Evolutionary conservation across 2,888 invertebrate genomes (phyloP), one percentile per base, ranked within the genome.

Genomic region (Yponomeuta cagnagella): DNA sequence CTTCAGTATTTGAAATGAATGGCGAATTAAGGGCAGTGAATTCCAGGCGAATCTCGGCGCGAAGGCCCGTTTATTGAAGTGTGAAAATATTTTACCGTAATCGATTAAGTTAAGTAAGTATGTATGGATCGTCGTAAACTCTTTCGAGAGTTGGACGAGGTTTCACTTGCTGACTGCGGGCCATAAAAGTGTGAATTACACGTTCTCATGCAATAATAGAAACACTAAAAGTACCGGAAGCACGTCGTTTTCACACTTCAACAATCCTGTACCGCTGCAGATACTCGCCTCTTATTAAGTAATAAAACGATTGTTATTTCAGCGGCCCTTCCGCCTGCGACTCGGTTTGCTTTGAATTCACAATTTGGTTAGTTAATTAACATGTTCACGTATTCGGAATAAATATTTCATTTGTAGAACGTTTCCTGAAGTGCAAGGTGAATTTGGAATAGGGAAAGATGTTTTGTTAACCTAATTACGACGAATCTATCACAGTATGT

Each of bases 211-310:
- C 80, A 79, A 80, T 74, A 70, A 71, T 73, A 71, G 74, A 75
- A 78, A 77, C 77, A 74, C 73, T 75, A 78, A 77, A 76, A 74
- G 73, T 72, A 73, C 72, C 73, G 74, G 79, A 77, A 75, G 73
- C 78, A 77, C 78, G 79, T 78, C 70, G 76, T 78, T 79, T 77
- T 78, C 78, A 77, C 78, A 77, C 77, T 74, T 75, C 74, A 72
- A 76, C 75, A 74, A 75, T 75, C 76, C 70, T 74, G 74, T 75
- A 77, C 71, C 74, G 76, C 77, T 79, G 78, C 80, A 84, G 80
- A 81, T 77, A 82, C 81, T 80, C 74, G 74, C 52, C 83, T 82
- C 83, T 87, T 86, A 88, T 87, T 88, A 85, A 86, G 86, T 86
- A 84, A 88, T 89, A 85, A 87, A 88, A 83, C 78, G 1, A 58